Evolutionary conservation across 2,113 vertebrate genomes (phyloP).

Genomic region (Prunella himalayana): DNA sequence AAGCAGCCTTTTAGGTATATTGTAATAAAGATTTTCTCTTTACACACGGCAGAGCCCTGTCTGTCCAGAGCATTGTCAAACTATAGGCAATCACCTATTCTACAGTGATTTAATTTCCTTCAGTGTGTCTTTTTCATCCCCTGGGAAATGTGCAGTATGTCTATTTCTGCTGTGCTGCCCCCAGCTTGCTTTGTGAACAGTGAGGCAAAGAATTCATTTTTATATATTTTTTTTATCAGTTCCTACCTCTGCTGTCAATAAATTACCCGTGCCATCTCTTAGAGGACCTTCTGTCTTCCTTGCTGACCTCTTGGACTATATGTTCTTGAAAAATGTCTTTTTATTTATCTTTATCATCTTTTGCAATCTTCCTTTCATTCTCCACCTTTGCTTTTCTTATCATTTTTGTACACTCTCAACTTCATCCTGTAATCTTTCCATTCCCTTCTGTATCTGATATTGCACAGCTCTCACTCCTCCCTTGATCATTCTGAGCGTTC

Average conservation of each 20-base stretch:
- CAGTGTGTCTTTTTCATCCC: conserved; percentile 56
- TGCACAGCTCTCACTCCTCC: conserved; percentile 2
- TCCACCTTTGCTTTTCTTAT: conserved; percentile 63
- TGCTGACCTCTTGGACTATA: conserved; percentile 48
- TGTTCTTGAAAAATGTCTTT: conserved; percentile 60
- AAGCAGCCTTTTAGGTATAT: neutral
- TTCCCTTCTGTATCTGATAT: conserved; percentile 64
- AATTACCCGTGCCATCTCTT: conserved; percentile 56
- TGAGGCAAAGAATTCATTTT: conserved; percentile 31
- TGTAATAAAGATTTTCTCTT: conserved; percentile 47
- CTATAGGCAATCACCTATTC: conserved; percentile 53
- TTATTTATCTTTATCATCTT: conserved; percentile 63
- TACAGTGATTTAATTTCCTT: conserved; percentile 65
- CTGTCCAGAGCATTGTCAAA: conserved; percentile 34
- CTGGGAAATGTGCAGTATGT: conserved; percentile 46
- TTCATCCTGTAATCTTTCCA: conserved; percentile 63
- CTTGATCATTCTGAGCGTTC: neutral
- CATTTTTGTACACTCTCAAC: conserved; percentile 51
- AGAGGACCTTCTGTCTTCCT: conserved; percentile 63
- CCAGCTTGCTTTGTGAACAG: conserved; percentile 52
- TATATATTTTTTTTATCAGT: conserved; percentile 18
- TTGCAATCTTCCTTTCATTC: conserved; percentile 57
- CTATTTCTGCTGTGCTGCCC: conserved; percentile 46
- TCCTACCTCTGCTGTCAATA: conserved; percentile 62
- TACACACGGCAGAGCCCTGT: neutral